Evolutionary conservation across 2,888 invertebrate species (phyloP).

Genomic region (Miltochrista miniata): DNA sequence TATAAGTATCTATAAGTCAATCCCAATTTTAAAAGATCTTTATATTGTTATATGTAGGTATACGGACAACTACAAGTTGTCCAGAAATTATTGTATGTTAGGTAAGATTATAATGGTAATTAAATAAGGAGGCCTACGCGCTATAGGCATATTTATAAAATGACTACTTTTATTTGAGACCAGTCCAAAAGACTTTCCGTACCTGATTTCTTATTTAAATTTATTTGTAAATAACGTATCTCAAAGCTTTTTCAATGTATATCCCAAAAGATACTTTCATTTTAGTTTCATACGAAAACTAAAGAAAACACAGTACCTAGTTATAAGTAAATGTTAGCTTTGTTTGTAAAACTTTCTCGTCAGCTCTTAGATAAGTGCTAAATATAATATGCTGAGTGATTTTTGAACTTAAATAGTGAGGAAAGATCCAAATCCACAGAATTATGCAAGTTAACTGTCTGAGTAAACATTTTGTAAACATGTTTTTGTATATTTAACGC

Average conservation of each 20-base stretch:
- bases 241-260: slow-evolving; percentile 18
- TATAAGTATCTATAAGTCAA: slow-evolving; percentile 27
- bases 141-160: slow-evolving; percentile 17
- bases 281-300: slow-evolving; percentile 29
- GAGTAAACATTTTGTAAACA: too few species aligned
- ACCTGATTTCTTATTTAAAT: slow-evolving; percentile 12
- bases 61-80: slow-evolving; percentile 36
- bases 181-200: slow-evolving; percentile 37
- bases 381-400: slow-evolving; percentile 44
- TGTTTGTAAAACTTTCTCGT: slow-evolving; percentile 38
- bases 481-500: too few species aligned
- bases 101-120: slow-evolving; percentile 17
- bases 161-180: slow-evolving; percentile 21
- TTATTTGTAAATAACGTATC: slow-evolving; percentile 14
- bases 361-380: slow-evolving; percentile 44
- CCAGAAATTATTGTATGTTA: slow-evolving; percentile 31
- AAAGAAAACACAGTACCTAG: slow-evolving; percentile 16
- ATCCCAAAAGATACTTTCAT: slow-evolving; percentile 27
- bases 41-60: slow-evolving; percentile 16
- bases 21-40: slow-evolving; percentile 20
- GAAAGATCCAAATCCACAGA: too few species aligned
- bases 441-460: too few species aligned
- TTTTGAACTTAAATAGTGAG: too few species aligned
- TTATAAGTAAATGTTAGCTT: slow-evolving; percentile 36
- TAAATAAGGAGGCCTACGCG: slow-evolving; percentile 26